Evolutionary conservation across 2,113 vertebrate species (phyloP).

Genomic region (Coryphaenoides rupestris): DNA sequence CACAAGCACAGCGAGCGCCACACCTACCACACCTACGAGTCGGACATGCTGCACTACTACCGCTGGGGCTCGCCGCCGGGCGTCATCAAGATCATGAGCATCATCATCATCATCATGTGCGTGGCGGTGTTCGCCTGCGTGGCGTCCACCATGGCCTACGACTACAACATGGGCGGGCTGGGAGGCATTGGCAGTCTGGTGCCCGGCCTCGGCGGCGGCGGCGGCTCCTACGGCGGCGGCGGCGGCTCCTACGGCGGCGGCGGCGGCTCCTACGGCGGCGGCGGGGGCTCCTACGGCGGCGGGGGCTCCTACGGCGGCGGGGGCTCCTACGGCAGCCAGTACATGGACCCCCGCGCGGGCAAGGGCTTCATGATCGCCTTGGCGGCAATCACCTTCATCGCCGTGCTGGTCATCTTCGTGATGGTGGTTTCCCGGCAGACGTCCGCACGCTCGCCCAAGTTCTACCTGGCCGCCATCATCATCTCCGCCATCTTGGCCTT

Average conservation of each 20-base stretch:
- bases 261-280: slow-evolving; percentile 16
- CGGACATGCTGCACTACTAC: slow-evolving; percentile 81
- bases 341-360: slow-evolving; percentile 79
- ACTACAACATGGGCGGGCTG: slow-evolving; percentile 73
- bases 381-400: slow-evolving; percentile 79
- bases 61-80: slow-evolving; percentile 86
- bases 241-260: slow-evolving; percentile 37
- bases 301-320: slow-evolving; percentile 51
- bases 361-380: slow-evolving; percentile 88
- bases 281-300: slow-evolving; percentile 15
- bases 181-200: slow-evolving; percentile 39
- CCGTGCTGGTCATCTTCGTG: slow-evolving; percentile 78
- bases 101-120: slow-evolving; percentile 85
- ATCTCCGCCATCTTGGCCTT: slow-evolving; percentile 74
- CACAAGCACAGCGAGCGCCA: slow-evolving; percentile 68
- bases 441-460: slow-evolving; percentile 69
- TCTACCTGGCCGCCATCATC: slow-evolving; percentile 80
- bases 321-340: slow-evolving; percentile 45
- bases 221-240: slow-evolving; percentile 17
- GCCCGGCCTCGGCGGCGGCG: slow-evolving; percentile 19
- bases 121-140: slow-evolving; percentile 87
- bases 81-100: slow-evolving; percentile 85
- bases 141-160: slow-evolving; percentile 87
- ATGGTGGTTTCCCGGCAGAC: slow-evolving; percentile 76
- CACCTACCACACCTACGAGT: slow-evolving; percentile 77